phyloP scores from a whole-genome alignment of 92 coral and sea anemone species.

The Chrysogorgia sp. region DNA sequence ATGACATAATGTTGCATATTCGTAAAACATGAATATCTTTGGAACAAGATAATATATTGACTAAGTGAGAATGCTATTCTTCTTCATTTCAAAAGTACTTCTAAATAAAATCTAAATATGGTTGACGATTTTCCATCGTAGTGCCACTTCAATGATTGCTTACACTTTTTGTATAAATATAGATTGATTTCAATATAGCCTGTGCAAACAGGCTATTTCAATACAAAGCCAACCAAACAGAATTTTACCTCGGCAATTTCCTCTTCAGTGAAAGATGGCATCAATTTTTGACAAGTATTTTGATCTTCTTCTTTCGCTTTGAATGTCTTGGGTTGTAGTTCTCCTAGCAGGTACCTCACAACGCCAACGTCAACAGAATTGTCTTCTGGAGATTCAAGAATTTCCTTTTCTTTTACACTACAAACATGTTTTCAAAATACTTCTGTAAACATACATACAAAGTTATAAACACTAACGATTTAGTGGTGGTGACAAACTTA shows the following conservation, averaged over 20 bases:
- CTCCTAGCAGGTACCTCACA: slow-evolving; percentile 76
- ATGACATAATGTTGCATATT: no score
- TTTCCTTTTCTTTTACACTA: slow-evolving; percentile 53
- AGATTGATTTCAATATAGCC: not conserved
- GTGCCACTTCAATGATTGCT: no score
- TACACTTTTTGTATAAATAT: not conserved
- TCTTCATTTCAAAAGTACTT: no score
- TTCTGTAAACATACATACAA: not conserved
- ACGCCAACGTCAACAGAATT: slow-evolving; percentile 83
- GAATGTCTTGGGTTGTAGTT: slow-evolving; percentile 66
- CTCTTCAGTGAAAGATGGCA: slow-evolving; percentile 88
- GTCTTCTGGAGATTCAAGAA: slow-evolving; percentile 59
- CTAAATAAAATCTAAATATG: no score
- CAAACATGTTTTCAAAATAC: not conserved
- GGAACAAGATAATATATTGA: no score
- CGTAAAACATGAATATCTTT: no score
- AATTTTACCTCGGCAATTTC: slow-evolving; percentile 92
- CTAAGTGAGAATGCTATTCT: no score
- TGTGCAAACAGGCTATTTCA: not conserved
- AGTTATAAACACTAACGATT: not conserved
- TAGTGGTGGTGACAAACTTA: no score
- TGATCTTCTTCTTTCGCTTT: slow-evolving; percentile 94
- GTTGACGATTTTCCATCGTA: no score
- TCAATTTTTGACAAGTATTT: slow-evolving; percentile 84
- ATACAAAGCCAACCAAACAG: not conserved